Percentiles rank a stretch among this genome's conserved stretches.
phyloP scores from a whole-genome alignment of 2,797 vertebrate species.

The Sandelia bainsii region DNA sequence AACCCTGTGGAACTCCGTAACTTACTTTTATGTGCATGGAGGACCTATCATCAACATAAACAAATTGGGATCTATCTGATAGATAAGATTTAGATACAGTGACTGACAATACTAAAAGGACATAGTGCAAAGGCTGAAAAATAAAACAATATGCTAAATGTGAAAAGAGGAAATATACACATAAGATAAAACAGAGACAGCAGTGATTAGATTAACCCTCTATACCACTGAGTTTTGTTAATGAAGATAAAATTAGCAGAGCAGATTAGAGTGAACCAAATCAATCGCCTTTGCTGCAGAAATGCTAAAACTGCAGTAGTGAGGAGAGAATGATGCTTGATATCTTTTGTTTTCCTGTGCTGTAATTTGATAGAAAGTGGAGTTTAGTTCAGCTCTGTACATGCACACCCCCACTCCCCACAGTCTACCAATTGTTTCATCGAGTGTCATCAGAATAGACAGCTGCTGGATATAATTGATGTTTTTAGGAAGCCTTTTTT shows the following conservation, averaged over 20 bases:
- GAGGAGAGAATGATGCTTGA: neutral
- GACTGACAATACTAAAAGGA: neutral
- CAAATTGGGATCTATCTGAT: too few species aligned
- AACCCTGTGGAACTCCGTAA: too few species aligned
- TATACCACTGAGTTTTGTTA: neutral
- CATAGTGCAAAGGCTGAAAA: neutral
- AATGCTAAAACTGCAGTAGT: neutral
- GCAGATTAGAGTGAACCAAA: neutral
- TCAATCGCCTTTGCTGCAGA: neutral
- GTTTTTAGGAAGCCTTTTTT: slow-evolving; percentile 16
- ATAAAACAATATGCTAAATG: neutral
- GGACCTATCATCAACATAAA: too few species aligned
- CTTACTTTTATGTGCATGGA: too few species aligned
- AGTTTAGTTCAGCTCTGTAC: slow-evolving; percentile 2
- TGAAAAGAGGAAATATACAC: neutral
- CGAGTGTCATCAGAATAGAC: slow-evolving; percentile 23
- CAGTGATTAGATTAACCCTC: neutral
- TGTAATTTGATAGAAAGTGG: slow-evolving; percentile 3
- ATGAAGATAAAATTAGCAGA: neutral
- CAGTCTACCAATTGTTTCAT: slow-evolving; percentile 12
- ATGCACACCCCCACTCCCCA: neutral
- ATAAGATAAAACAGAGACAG: neutral
- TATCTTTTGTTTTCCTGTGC: slow-evolving; percentile 4
- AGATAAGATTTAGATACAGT: too few species aligned
- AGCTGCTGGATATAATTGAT: slow-evolving; percentile 24